Conservation (phyloP, 2,888 invertebrate species). For the Pristionchus maxplancki region DNA sequence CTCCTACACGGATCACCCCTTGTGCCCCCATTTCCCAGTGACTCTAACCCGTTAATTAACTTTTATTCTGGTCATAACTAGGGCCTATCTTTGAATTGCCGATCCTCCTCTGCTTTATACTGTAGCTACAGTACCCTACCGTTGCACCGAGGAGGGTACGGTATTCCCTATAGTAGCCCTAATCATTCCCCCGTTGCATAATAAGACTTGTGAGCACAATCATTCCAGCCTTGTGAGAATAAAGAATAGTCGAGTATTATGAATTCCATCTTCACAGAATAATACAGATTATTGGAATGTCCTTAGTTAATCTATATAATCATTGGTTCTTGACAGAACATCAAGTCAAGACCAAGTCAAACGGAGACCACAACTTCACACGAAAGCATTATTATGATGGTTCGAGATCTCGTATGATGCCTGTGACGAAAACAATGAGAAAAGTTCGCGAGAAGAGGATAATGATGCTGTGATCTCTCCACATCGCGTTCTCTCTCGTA, state of each 20-base stretch:
- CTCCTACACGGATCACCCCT: background rate
- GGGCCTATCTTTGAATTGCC: background rate
- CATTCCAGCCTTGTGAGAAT: constrained; percentile 26
- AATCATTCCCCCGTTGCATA: background rate
- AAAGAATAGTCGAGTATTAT: background rate
- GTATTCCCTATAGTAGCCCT: background rate
- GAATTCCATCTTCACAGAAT: background rate
- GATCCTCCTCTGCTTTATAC: background rate
- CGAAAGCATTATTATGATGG: background rate
- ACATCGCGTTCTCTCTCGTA: background rate
- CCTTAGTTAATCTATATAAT: too few species aligned
- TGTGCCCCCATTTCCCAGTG: background rate
- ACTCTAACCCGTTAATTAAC: background rate
- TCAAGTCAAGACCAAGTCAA: too few species aligned
- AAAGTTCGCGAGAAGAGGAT: background rate
- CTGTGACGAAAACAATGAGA: background rate
- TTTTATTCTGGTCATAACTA: background rate
- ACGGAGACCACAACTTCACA: too few species aligned
- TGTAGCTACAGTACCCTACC: constrained; percentile 6
- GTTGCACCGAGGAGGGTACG: background rate
- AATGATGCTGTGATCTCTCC: background rate
- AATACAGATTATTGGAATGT: background rate
- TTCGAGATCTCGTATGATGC: background rate
- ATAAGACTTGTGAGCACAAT: constrained; percentile 14
- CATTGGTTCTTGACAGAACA: too few species aligned